These are phyloP conservation scores for Cephus pygmeus DNA, from an alignment of 2,888 invertebrate genomes.

Conservation along the genomic window DNA sequence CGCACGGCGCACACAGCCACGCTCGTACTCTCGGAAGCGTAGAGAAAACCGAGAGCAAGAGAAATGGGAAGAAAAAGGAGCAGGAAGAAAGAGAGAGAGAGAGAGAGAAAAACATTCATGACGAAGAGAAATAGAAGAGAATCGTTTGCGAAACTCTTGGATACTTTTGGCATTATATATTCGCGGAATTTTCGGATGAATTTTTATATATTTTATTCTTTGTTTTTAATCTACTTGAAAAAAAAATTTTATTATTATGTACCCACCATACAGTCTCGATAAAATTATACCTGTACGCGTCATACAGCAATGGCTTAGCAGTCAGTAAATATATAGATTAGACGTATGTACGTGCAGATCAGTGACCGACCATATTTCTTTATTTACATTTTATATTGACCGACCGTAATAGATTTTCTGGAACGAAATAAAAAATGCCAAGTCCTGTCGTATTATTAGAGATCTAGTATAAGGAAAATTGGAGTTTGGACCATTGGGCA, in stretches of 20 bases:
- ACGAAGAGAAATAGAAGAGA: slow-evolving; percentile 4
- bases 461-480: slow-evolving; percentile 23
- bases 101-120: slow-evolving; percentile 1
- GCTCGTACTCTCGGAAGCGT: neutral
- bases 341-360: neutral
- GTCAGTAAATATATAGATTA: neutral
- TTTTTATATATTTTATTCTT: neutral
- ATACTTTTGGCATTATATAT: neutral
- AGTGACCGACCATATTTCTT: neutral
- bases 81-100: slow-evolving; percentile 11
- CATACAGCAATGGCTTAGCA: neutral
- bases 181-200: neutral
- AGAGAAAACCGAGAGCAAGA: slow-evolving; percentile 6
- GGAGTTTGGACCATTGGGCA: slow-evolving; percentile 45
- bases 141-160: neutral
- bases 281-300: neutral
- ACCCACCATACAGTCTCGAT: neutral
- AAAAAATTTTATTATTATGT: neutral
- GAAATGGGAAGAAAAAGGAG: slow-evolving; percentile 24
- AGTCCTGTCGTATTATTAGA: neutral
- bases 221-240: neutral
- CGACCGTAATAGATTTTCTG: neutral
- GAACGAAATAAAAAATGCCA: neutral
- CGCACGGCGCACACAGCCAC: slow-evolving; percentile 37
- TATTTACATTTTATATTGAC: neutral